Conservation (phyloP, 2,888 invertebrate genomes). For the Volucella zonaria region DNA sequence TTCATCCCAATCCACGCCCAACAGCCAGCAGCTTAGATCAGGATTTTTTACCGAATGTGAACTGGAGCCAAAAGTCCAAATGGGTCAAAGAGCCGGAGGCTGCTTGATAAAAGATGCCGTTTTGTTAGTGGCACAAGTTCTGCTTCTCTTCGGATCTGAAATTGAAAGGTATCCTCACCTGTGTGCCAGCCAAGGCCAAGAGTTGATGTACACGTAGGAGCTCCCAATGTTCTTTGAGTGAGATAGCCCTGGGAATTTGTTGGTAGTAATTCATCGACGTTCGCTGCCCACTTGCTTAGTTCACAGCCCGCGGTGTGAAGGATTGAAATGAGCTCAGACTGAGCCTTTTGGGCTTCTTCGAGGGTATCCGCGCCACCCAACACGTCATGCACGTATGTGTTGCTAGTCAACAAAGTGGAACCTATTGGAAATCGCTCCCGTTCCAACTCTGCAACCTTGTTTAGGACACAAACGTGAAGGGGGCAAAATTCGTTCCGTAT, state of each 20-base stretch:
- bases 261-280: slow-evolving; percentile 16
- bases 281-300: slow-evolving; percentile 18
- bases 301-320: background rate
- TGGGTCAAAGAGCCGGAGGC: slow-evolving; percentile 1
- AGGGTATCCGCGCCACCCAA: background rate
- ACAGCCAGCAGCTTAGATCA: slow-evolving; percentile 6
- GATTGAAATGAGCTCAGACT: slow-evolving; percentile 1
- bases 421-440: background rate
- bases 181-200: background rate
- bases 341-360: too few species aligned
- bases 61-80: slow-evolving; percentile 6
- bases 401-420: background rate
- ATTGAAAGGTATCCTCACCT: background rate
- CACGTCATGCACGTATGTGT: background rate
- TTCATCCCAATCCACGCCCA: slow-evolving; percentile 7
- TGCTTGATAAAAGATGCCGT: slow-evolving; percentile 4
- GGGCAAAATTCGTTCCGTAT: too few species aligned
- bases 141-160: background rate
- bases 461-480: too few species aligned
- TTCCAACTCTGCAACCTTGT: too few species aligned
- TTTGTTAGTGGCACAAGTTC: background rate
- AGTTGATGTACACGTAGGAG: slow-evolving; percentile 1
- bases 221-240: background rate
- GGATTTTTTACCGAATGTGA: background rate
- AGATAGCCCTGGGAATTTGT: background rate